Evolutionary conservation across 2,113 vertebrate species (phyloP).

Genomic region (Ploceus nigricollis): DNA sequence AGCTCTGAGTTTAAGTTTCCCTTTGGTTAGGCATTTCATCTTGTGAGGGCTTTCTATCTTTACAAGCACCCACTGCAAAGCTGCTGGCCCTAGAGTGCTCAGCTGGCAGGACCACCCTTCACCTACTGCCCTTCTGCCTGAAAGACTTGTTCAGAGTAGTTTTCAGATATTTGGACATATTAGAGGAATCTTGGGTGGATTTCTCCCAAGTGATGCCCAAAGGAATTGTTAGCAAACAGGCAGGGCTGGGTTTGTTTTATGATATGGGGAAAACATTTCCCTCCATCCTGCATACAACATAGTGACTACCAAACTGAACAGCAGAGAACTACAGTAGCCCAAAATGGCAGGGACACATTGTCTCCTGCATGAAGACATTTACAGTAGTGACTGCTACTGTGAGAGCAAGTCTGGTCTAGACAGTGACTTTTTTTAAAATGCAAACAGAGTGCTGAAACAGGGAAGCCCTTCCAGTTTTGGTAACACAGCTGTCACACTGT

Average conservation of each 20-base stretch:
- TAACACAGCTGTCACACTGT: constrained; percentile 43
- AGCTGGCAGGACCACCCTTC: background rate
- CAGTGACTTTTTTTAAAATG: constrained; percentile 13
- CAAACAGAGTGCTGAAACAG: constrained; percentile 22
- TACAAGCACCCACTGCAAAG: background rate
- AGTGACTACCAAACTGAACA: background rate
- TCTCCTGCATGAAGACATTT: background rate
- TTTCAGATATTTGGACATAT: background rate
- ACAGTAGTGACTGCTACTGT: background rate
- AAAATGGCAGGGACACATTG: background rate
- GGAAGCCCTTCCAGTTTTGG: constrained; percentile 49
- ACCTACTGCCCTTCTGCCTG: background rate
- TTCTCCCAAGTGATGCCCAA: background rate
- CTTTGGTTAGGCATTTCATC: background rate
- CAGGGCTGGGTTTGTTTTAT: background rate
- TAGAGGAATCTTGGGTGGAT: background rate
- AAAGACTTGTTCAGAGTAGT: background rate
- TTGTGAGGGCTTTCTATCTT: background rate
- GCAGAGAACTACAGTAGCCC: background rate
- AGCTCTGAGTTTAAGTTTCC: background rate
- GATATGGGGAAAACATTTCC: background rate
- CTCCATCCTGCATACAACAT: background rate
- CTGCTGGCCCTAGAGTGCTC: background rate
- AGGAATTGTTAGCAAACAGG: background rate
- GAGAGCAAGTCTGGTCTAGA: constrained; percentile 18